Percentiles rank a stretch among this genome's conserved stretches.
Evolutionary conservation across 1,140 invertebrate species (phyloP).

Genomic region (Steinernema khuongi): DNA sequence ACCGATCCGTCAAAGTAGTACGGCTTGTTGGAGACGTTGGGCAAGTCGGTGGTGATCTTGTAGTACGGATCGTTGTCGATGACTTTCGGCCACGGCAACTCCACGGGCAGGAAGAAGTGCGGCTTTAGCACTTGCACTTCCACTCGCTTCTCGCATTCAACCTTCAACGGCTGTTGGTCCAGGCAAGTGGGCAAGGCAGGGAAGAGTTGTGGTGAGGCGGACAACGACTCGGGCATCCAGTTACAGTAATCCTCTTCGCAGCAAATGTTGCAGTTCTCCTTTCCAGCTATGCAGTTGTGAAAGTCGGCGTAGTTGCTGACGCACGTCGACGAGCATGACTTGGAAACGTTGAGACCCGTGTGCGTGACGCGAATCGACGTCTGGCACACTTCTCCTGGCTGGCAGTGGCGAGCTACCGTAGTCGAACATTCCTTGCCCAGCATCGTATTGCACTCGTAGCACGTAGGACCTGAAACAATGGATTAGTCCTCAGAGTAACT

Average conservation of each 20-base stretch:
- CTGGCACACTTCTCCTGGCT: not conserved
- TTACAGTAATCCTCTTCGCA: conserved; percentile 14
- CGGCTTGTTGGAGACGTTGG: not conserved
- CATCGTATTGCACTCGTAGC: conserved; percentile 3
- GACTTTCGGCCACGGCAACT: not conserved
- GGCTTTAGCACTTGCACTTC: not conserved
- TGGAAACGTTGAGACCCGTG: not conserved
- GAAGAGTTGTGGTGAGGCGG: not conserved
- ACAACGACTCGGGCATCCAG: not conserved
- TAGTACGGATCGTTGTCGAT: not conserved
- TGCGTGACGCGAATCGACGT: not conserved
- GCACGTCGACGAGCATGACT: not conserved
- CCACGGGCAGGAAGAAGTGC: not conserved
- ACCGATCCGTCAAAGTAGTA: conserved; percentile 2
- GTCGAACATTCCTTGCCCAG: not conserved
- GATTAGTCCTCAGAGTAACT: not conserved
- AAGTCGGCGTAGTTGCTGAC: not conserved
- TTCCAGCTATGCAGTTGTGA: not conserved
- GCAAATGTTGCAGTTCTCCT: conserved; percentile 8
- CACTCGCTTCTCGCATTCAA: not conserved
- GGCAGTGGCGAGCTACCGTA: not conserved
- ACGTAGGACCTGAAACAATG: conserved; percentile 9
- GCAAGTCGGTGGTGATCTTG: not conserved
- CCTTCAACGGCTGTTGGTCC: conserved; percentile 3
- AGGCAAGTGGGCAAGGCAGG: not conserved